Evolutionary conservation across 2,113 vertebrate species (phyloP), one percentile per base, ranked within the genome.

Genomic region (Gambusia affinis): DNA sequence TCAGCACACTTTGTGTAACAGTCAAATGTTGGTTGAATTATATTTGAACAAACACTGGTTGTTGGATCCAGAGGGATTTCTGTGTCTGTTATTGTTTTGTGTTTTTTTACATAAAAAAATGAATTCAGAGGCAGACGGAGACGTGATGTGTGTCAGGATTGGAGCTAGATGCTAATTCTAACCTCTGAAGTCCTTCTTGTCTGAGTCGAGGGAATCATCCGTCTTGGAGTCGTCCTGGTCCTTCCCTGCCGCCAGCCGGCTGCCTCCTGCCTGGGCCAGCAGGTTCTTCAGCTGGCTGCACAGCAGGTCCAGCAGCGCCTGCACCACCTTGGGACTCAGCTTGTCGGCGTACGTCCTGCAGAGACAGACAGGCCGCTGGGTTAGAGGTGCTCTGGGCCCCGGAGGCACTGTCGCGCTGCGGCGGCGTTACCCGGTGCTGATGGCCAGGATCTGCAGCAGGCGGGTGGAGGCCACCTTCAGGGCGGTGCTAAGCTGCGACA

Each of bases 271-370:
- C 92, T 98, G 97, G 8, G 96, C 96, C 1, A 99, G 91, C 66
- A 99, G 94, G 87, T 97, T 98, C 92, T 99, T 99, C 93, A 99
- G 92, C 81, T 99, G 98, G 85, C 98, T 98, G 83, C 98, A 99
- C 1, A 99, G 94, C 27, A 99, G 93, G 91, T 99, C 98, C 91
- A 99, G 91, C 87, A 99, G 92, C 7, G 97, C 96, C 8, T 99
- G 97, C n/a, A 99, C 97, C 73, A 99, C 96, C 81, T 98, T 99
- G 1, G 97, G 96, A 80, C 96, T 97, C 85, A 99, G 82, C 79
- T 97, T 96, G 88, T 99, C 98, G 47, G 98, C 98, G 35, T 99
- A 99, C 0, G 97, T 98, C 80, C 98, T 99, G 78, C 24, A 75
- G 71, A 22, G 0, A 64, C 12, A 76, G 1, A 76, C 27, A 42